phyloP scores from a whole-genome alignment of 2,797 vertebrate species.

The Basileuterus tristriatus region DNA sequence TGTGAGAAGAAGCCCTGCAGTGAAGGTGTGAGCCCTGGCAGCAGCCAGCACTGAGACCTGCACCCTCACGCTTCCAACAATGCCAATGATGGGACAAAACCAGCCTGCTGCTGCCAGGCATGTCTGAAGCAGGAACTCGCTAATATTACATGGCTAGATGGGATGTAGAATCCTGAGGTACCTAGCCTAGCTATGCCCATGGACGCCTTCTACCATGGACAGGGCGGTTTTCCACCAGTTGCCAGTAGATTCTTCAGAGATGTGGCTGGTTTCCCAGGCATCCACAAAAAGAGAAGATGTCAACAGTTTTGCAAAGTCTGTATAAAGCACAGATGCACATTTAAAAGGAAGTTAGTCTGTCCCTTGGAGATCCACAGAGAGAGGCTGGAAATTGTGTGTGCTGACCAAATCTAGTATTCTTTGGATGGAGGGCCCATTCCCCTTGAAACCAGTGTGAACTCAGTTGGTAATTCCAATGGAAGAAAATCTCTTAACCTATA shows the following conservation, averaged over 20 bases:
- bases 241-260: neutral
- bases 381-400: accelerated
- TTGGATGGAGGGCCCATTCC: neutral
- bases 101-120: neutral
- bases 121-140: neutral
- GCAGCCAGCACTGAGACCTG: neutral
- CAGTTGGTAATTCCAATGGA: neutral
- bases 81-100: neutral
- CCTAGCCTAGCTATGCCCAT: neutral
- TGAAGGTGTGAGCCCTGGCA: neutral
- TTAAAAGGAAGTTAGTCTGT: neutral
- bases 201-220: neutral
- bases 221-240: neutral
- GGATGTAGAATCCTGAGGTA: neutral
- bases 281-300: neutral
- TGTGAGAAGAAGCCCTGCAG: neutral
- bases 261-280: neutral
- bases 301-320: neutral
- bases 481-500: neutral
- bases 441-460: neutral
- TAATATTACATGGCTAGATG: neutral
- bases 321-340: neutral
- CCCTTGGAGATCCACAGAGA: neutral
- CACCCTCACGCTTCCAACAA: accelerated
- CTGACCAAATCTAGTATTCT: neutral